phyloP scores from a whole-genome alignment of 1,140 invertebrate genomes.

The Ceratina calcarata region DNA sequence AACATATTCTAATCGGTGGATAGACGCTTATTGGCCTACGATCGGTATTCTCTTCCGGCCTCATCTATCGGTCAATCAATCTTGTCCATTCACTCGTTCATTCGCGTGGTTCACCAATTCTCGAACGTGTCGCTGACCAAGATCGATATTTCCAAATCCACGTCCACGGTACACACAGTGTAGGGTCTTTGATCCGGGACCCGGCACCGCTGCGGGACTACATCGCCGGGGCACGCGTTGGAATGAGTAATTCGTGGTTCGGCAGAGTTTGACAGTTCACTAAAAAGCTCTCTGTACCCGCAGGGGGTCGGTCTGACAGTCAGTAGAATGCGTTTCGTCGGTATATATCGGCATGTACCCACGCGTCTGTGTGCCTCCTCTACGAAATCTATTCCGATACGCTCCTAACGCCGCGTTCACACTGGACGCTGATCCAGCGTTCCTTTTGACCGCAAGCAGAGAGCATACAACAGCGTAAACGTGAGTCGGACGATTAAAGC shows the following conservation, averaged over 20 bases:
- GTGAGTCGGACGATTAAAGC: too few species aligned
- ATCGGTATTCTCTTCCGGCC: slow-evolving; percentile 33
- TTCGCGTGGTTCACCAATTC: slow-evolving; percentile 45
- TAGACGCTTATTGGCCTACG: slow-evolving; percentile 18
- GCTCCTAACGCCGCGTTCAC: slow-evolving; percentile 16
- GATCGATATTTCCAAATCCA: slow-evolving; percentile 57
- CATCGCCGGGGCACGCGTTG: slow-evolving; percentile 36
- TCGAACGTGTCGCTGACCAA: slow-evolving; percentile 33
- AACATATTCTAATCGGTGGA: slow-evolving; percentile 15
- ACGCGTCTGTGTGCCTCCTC: slow-evolving; percentile 12
- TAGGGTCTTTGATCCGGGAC: slow-evolving; percentile 58
- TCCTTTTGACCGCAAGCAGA: slow-evolving; percentile 1
- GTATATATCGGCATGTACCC: slow-evolving; percentile 2
- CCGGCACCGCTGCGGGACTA: slow-evolving; percentile 31
- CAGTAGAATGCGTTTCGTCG: slow-evolving; percentile 54
- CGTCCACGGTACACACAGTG: slow-evolving; percentile 18
- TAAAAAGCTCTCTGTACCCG: slow-evolving; percentile 60
- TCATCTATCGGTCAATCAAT: slow-evolving; percentile 49
- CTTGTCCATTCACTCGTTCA: slow-evolving; percentile 41
- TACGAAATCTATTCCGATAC: not conserved
- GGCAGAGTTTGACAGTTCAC: slow-evolving; percentile 67
- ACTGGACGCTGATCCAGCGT: not conserved
- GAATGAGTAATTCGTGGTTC: slow-evolving; percentile 65
- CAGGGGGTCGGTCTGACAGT: slow-evolving; percentile 52
- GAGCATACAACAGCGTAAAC: too few species aligned